A percentile compares a stretch with the other conserved stretches of the same genome.
Evolutionary conservation across 2,113 vertebrate species (phyloP).

Genomic region (Ictalurus furcatus): DNA sequence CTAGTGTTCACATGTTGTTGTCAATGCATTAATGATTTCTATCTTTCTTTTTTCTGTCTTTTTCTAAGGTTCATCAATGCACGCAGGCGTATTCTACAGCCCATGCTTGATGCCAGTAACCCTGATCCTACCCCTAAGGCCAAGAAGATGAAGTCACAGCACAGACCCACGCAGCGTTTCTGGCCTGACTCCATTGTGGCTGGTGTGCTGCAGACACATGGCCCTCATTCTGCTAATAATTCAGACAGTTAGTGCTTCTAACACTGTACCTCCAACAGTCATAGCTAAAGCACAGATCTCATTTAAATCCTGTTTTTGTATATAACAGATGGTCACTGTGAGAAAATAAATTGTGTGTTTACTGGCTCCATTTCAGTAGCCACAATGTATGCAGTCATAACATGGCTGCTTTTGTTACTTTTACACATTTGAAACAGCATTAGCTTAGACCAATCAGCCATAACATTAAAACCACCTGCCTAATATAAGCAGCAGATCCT

Average conservation of each 20-base stretch:
- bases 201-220: slow-evolving; percentile 90
- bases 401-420: not conserved
- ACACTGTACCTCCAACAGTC: not conserved
- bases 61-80: slow-evolving; percentile 93
- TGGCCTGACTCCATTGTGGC: slow-evolving; percentile 99
- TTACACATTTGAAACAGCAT: not conserved
- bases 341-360: not conserved
- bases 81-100: slow-evolving; percentile 93
- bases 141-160: slow-evolving; percentile 99
- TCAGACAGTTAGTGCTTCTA: slow-evolving; percentile 80
- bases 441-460: no score
- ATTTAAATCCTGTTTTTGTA: not conserved
- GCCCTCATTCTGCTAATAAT: slow-evolving; percentile 80
- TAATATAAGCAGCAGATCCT: no score
- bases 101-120: slow-evolving; percentile 97
- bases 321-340: not conserved
- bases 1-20: slow-evolving; percentile 59
- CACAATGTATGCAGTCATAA: not conserved
- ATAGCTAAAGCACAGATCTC: not conserved
- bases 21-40: not conserved
- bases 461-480: no score
- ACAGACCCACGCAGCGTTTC: slow-evolving; percentile 95
- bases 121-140: slow-evolving; percentile 96
- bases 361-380: not conserved
- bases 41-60: not conserved